Conservation (phyloP, 1,140 invertebrate species). For the Diorhabda sublineata region DNA sequence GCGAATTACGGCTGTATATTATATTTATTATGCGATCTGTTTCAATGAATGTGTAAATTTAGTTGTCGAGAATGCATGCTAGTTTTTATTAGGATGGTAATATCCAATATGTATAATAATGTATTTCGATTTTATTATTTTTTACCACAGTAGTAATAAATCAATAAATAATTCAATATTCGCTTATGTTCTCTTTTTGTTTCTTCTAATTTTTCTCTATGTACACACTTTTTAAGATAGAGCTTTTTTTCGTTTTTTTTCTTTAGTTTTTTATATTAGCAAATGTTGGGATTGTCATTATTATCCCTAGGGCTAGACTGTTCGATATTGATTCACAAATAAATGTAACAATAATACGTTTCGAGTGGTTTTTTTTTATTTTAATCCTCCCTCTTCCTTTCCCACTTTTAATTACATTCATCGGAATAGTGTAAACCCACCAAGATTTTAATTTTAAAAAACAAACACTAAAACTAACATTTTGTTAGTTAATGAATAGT, state of each 20-base stretch:
- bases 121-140: conserved; percentile 49
- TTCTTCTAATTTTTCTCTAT: conserved; percentile 10
- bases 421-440: no score
- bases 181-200: conserved; percentile 12
- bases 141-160: conserved; percentile 47
- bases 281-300: conserved; percentile 17
- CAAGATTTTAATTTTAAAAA: no score
- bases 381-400: no score
- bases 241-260: neutral
- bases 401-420: no score
- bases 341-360: conserved; percentile 13
- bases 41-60: conserved; percentile 43
- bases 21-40: conserved; percentile 43
- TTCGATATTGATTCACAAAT: conserved; percentile 21
- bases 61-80: conserved; percentile 46
- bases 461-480: no score
- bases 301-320: conserved; percentile 19
- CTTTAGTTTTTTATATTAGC: conserved; percentile 13
- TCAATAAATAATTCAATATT: conserved; percentile 26
- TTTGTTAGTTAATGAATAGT: no score
- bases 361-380: no score
- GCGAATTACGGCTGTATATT: conserved; percentile 47
- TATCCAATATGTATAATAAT: conserved; percentile 45
- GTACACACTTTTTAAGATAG: conserved; percentile 6
- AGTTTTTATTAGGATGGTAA: conserved; percentile 40